Percentiles rank a stretch among this genome's conserved stretches.
Evolutionary conservation across 2,113 vertebrate genomes (phyloP).

Genomic region (Rhadina sibilatrix): DNA sequence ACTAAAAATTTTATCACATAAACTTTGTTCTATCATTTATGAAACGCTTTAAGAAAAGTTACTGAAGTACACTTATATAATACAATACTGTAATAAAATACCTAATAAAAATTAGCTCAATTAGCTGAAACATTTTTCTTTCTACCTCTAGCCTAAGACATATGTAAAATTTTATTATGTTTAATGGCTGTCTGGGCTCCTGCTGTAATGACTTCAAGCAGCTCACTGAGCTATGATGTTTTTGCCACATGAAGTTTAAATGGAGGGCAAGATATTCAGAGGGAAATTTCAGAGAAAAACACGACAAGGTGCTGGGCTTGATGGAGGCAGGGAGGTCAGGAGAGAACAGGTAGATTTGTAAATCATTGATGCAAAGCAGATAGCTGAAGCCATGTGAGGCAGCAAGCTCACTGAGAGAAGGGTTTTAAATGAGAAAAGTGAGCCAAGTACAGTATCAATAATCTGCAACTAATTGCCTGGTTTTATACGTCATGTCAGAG

Average conservation of each 20-base stretch:
- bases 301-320: neutral
- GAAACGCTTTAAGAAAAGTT: neutral
- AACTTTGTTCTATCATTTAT: neutral
- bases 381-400: constrained; percentile 34
- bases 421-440: constrained; percentile 49
- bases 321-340: constrained; percentile 5
- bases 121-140: constrained; percentile 62
- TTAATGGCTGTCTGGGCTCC: constrained; percentile 44
- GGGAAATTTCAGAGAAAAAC: constrained; percentile 37
- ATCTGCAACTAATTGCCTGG: constrained; percentile 38
- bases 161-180: constrained; percentile 47
- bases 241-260: constrained; percentile 52
- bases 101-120: constrained; percentile 43
- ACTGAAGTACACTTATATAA: neutral
- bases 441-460: constrained; percentile 49
- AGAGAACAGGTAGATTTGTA: constrained; percentile 56
- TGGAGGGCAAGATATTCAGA: constrained; percentile 40
- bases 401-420: neutral
- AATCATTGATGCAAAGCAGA: constrained; percentile 52
- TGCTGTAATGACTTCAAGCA: constrained; percentile 44
- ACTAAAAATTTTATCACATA: neutral
- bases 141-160: constrained; percentile 39
- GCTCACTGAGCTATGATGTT: constrained; percentile 43
- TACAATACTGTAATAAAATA: constrained; percentile 35
- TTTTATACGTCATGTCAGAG: neutral